Evolutionary conservation across 2,888 invertebrate genomes (phyloP).

Genomic region (Cremastinae sp.): DNA sequence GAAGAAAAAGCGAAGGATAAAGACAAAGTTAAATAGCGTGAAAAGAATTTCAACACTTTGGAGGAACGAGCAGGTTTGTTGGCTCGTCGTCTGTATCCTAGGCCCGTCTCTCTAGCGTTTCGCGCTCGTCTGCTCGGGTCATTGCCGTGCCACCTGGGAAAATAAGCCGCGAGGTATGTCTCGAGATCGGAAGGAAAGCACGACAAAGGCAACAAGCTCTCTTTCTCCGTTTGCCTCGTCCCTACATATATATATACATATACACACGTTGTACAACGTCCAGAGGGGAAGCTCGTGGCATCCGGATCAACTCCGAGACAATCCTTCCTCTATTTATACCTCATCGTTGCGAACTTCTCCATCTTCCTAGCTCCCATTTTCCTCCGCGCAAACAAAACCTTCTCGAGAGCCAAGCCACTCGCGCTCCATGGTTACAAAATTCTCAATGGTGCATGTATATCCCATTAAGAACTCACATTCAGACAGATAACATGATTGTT

Average conservation of each 20-base stretch:
- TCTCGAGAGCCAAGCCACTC: too few relatives aligned
- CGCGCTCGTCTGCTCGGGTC: constrained; percentile 1
- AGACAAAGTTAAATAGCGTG: constrained; percentile 39
- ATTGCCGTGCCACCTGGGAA: constrained; percentile 49
- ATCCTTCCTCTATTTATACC: constrained; percentile 23
- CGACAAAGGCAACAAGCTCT: constrained; percentile 52
- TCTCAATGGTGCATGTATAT: too few relatives aligned
- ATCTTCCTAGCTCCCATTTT: not conserved
- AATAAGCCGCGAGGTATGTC: constrained; percentile 49
- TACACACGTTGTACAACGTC: constrained; percentile 34
- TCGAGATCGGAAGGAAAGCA: constrained; percentile 55
- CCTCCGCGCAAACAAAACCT: too few relatives aligned
- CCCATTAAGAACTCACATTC: too few relatives aligned
- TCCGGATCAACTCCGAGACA: constrained; percentile 31
- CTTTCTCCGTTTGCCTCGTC: constrained; percentile 25
- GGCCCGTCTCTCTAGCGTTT: not conserved
- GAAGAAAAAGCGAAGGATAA: too few relatives aligned
- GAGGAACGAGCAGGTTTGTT: constrained; percentile 33
- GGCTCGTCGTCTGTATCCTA: constrained; percentile 36
- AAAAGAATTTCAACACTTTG: constrained; percentile 39
- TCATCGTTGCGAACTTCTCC: constrained; percentile 4
- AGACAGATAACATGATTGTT: too few relatives aligned
- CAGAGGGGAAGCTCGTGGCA: constrained; percentile 49
- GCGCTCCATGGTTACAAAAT: too few relatives aligned
- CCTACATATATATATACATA: too few relatives aligned